Base-by-base conservation (phyloP, 2,888 invertebrate genomes). In the Thalpophila matura region DNA sequence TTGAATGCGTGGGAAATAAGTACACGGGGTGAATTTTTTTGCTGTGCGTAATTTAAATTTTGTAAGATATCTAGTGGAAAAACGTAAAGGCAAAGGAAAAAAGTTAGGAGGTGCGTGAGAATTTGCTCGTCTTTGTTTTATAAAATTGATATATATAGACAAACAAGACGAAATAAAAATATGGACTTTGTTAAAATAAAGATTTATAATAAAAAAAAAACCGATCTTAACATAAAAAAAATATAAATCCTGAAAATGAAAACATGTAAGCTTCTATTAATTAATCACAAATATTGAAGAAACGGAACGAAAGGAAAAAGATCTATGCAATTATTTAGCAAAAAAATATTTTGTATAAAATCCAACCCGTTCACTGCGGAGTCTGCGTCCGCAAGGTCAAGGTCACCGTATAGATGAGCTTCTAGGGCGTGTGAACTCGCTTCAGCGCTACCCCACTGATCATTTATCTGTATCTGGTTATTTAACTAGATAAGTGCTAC, bases 1-100 rank as follows among this genome's bases (percentile, higher is more conserved):
- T 71, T 47, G 7, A 55, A 67, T 66, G 78, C 83, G 84, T 82
- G 84, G 70, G 83, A 84, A 81, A 74, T 77, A 64, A 74, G 62
- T 69, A 65, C 56, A 60, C 42, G 58, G 72, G 64, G 62, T 61
- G 54, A 33, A 9, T 69, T 79, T 74, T 78, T 74, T 81, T 51
- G 50, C 43, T 59, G 35, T 38, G 40, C 50, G 59, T 72, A 63
- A 74, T 79, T 81, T 66, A 49, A 64, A 73, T 57, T 27, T 58
- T 18, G 49, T 55, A 57, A 54, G 45, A 33, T 62, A 62, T 77
- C 56, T 60, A 64, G 63, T 55, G 56, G 40, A 46, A 50, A 22
- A 43, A 46, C 2, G 49, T 18, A 14, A 42, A 4, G 14, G 16
- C 18, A 20, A 50, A 7, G 29, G 42, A 37, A 27, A 72, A 40